Evolutionary conservation across 2,797 vertebrate genomes (phyloP).

Genomic region (Anableps anableps): DNA sequence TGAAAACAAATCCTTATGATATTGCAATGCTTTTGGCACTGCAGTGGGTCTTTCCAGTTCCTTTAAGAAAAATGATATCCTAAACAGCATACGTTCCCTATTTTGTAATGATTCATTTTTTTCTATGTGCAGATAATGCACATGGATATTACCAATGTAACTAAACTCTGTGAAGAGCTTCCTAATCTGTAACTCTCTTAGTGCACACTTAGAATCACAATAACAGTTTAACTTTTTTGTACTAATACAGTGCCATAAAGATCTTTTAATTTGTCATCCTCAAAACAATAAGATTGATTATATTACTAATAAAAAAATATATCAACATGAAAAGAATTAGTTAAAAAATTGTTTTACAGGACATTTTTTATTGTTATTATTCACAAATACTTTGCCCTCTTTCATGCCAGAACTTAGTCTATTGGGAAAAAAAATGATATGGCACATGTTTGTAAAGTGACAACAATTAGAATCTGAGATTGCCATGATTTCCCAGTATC

Average conservation of each 20-base stretch:
- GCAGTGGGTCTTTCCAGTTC: slow-evolving; percentile 46
- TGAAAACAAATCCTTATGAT: slow-evolving; percentile 53
- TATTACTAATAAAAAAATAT: background rate
- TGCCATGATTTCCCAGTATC: background rate
- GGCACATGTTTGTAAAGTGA: slow-evolving; percentile 7
- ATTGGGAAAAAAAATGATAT: slow-evolving; percentile 12
- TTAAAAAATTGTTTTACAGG: slow-evolving; percentile 14
- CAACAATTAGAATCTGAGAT: slow-evolving; percentile 19
- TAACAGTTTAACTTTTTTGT: slow-evolving; percentile 35
- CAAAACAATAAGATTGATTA: slow-evolving; percentile 1
- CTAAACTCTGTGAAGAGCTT: slow-evolving; percentile 38
- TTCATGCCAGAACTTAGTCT: slow-evolving; percentile 14
- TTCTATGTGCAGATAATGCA: slow-evolving; percentile 27
- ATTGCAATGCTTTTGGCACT: slow-evolving; percentile 36
- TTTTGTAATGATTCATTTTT: slow-evolving; percentile 43
- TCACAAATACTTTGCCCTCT: slow-evolving; percentile 17
- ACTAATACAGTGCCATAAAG: slow-evolving; percentile 19
- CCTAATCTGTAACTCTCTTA: slow-evolving; percentile 48
- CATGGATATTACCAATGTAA: slow-evolving; percentile 24
- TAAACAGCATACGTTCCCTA: slow-evolving; percentile 44
- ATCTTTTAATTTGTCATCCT: slow-evolving; percentile 8
- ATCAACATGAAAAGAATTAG: background rate
- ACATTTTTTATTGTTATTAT: slow-evolving; percentile 7
- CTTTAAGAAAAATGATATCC: slow-evolving; percentile 60
- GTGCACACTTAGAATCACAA: slow-evolving; percentile 14